Evolutionary conservation across 2,888 invertebrate species (phyloP).

Genomic region (Diploptera punctata): DNA sequence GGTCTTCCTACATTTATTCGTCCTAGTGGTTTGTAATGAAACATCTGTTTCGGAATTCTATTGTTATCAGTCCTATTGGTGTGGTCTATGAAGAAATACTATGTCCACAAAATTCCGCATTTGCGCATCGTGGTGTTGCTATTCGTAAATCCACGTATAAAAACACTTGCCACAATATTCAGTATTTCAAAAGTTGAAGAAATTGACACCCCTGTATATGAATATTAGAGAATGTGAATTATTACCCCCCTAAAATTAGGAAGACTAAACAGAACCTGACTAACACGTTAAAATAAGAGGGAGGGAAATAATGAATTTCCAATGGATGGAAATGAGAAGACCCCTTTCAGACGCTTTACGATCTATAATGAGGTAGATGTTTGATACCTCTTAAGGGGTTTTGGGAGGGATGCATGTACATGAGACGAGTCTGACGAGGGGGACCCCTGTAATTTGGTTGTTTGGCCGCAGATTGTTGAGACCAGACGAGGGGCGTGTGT

Average conservation of each 20-base stretch:
- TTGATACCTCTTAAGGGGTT: constrained; percentile 1
- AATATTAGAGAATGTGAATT: background rate
- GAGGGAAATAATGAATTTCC: constrained; percentile 7
- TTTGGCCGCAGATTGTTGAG: constrained; percentile 1
- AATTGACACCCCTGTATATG: too few relatives aligned
- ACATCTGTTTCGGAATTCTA: too few relatives aligned
- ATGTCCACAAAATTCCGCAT: too few relatives aligned
- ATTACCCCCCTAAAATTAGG: background rate
- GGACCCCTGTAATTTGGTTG: constrained; percentile 14
- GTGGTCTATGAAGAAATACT: too few relatives aligned
- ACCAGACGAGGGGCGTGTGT: background rate
- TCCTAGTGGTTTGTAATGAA: too few relatives aligned
- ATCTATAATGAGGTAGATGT: constrained; percentile 6
- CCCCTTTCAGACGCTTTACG: constrained; percentile 1
- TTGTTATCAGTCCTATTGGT: too few relatives aligned
- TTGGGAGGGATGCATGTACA: constrained; percentile 4
- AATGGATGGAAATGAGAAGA: background rate
- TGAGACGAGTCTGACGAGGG: background rate
- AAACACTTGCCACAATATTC: too few relatives aligned
- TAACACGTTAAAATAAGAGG: background rate
- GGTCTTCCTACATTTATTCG: too few relatives aligned
- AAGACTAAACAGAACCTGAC: background rate
- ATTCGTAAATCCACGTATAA: too few relatives aligned
- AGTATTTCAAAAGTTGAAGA: too few relatives aligned
- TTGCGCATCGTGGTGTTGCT: too few relatives aligned